Evolutionary conservation across 2,113 vertebrate genomes (phyloP).

Genomic region (Orientallactaga bullata): DNA sequence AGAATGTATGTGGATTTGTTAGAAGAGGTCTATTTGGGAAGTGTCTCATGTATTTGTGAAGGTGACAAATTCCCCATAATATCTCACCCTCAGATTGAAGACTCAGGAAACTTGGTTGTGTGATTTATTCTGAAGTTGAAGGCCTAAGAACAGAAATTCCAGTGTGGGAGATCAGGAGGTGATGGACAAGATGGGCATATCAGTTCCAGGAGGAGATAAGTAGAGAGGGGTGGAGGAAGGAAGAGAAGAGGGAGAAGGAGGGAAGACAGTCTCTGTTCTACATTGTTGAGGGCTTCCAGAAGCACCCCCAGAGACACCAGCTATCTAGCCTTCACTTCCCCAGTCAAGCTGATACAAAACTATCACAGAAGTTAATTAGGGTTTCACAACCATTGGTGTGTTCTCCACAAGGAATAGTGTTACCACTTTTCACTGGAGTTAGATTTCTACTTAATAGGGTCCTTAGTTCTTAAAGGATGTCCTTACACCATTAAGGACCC

Average conservation of each 20-base stretch:
- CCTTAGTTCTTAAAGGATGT: conserved; percentile 29
- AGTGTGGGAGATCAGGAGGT: background rate
- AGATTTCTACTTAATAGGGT: background rate
- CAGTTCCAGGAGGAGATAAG: background rate
- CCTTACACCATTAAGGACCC: background rate
- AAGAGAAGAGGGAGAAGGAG: background rate
- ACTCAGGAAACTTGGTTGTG: background rate
- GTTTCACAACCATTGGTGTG: conserved; percentile 1
- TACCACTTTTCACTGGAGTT: background rate
- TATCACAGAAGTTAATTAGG: background rate
- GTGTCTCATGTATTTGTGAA: background rate
- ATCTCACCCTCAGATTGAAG: background rate
- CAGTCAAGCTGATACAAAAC: background rate
- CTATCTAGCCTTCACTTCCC: background rate
- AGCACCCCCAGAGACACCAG: background rate
- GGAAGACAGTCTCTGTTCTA: background rate
- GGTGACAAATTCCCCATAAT: background rate
- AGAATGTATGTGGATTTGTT: background rate
- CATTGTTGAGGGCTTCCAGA: background rate
- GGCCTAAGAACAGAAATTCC: background rate
- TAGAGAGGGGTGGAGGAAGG: background rate
- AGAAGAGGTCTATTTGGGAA: background rate
- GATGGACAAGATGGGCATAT: background rate
- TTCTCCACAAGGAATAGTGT: conserved; percentile 2
- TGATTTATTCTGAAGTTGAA: background rate